phyloP scores from a whole-genome alignment of 2,888 invertebrate genomes.

The Caenorhabditis sulstoni region DNA sequence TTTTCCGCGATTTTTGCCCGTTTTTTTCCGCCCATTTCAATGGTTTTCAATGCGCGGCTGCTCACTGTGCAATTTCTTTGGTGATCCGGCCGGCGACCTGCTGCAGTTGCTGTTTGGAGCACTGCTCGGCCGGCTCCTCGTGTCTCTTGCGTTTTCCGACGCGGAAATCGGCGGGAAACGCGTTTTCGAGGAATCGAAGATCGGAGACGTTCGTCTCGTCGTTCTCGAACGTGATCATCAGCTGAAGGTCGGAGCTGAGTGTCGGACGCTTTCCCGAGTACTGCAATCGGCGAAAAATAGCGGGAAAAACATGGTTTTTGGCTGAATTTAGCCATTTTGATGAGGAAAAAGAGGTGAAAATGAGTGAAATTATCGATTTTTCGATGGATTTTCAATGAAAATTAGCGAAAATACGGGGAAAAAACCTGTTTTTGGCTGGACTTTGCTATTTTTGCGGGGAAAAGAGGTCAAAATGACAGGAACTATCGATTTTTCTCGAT shows the following conservation, averaged over 20 bases:
- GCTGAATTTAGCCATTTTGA: too few species aligned
- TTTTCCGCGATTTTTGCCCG: background rate
- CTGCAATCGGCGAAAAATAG: conserved; percentile 52
- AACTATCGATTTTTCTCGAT: too few species aligned
- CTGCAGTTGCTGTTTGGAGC: conserved; percentile 63
- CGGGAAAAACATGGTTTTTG: too few species aligned
- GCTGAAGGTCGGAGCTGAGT: conserved; percentile 73
- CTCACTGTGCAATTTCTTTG: conserved; percentile 47
- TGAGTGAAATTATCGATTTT: conserved; percentile 4
- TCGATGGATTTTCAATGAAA: too few species aligned
- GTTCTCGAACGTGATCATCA: conserved; percentile 77
- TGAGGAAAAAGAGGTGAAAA: too few species aligned
- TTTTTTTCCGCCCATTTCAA: too few species aligned
- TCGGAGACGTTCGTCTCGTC: conserved; percentile 74
- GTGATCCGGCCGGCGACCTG: conserved; percentile 56
- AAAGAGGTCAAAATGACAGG: too few species aligned
- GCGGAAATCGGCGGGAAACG: conserved; percentile 71
- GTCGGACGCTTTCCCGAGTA: conserved; percentile 75
- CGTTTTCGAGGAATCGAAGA: conserved; percentile 65
- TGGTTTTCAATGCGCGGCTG: too few species aligned
- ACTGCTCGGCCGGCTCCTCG: conserved; percentile 34
- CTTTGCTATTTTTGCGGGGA: too few species aligned
- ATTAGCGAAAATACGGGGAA: too few species aligned
- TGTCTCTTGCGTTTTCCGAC: conserved; percentile 32
- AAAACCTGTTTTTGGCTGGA: too few species aligned